phyloP scores from a whole-genome alignment of 2,113 vertebrate species.

The Apeltes quadracus region DNA sequence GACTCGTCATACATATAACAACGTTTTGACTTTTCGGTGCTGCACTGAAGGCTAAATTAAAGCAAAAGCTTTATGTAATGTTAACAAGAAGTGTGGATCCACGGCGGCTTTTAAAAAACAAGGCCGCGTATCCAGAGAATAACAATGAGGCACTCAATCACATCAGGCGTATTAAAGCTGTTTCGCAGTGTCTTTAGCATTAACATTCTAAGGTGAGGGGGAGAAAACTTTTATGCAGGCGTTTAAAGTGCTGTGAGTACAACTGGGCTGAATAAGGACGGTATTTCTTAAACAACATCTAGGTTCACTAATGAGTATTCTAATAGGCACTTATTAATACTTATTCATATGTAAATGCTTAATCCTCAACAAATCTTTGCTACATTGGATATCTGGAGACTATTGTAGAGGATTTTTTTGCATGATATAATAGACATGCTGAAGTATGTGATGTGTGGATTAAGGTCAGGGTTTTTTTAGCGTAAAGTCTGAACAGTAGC shows the following conservation, averaged over 20 bases:
- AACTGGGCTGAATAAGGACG: constrained; percentile 14
- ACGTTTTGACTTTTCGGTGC: constrained; percentile 21
- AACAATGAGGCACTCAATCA: constrained; percentile 16
- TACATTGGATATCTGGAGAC: background rate
- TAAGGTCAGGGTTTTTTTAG: too few species aligned
- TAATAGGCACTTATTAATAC: constrained; percentile 38
- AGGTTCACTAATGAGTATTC: constrained; percentile 61
- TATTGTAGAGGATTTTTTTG: background rate
- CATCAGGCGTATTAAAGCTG: constrained; percentile 48
- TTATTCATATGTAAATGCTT: constrained; percentile 48
- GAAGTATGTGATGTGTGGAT: background rate
- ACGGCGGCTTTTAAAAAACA: constrained; percentile 41
- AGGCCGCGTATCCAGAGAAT: constrained; percentile 11
- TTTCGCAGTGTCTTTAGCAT: constrained; percentile 19
- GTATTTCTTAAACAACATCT: constrained; percentile 44
- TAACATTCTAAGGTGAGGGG: constrained; percentile 44
- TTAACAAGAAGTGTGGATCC: constrained; percentile 20
- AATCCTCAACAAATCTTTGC: constrained; percentile 56
- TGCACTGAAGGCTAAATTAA: constrained; percentile 25
- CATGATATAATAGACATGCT: background rate
- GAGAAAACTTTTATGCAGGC: constrained; percentile 40
- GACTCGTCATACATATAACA: constrained; percentile 29
- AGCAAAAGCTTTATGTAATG: constrained; percentile 37
- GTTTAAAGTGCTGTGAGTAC: constrained; percentile 29
- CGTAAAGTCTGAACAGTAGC: background rate